Base-by-base conservation (phyloP, 2,113 vertebrate species). In the Equus przewalskii region DNA sequence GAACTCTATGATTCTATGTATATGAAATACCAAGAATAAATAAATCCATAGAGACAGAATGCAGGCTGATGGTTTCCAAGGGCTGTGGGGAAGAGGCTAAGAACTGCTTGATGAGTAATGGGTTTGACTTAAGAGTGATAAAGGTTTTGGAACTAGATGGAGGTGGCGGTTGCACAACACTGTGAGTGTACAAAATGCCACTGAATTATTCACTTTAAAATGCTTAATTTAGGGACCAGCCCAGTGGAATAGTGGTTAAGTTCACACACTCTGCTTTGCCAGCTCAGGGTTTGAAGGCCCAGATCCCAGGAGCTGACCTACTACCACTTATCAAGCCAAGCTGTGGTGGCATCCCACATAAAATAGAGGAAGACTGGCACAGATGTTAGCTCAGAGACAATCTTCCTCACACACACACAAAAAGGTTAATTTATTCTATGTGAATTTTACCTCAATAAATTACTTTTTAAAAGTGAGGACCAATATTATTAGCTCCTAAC, bases 171-270 rank as follows among this genome's bases (percentile, higher is more conserved):
- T 75, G 21, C 6, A 7, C 1, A 19, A 26, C n/a, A 73, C 19
- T 2, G 0, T 44, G 56, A 75, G 65, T 36, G 24, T 69, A 84
- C 79, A 58, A 83, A 90, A 58, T 18, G 16, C 78, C 28, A 46
- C 58, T 33, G 92, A 94, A 75, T 62, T 26, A n/a, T 4, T 83
- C 5, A 26, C 56, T 49, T 70, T 72, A 84, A 97, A 93, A 89
- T 75, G 19, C 6, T 30, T 76, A 33, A 70, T 64, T 88, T 49
- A 91, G 36, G 36, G 36, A 41, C 36, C 36, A 41, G 36, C 36
- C 36, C 36, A 41, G 36, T 41, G 36, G 36, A 41, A 41, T 41
- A 41, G 36, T 41, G 36, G 36, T 41, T 41, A 41, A 41, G 36
- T 41, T 41, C 36, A 41, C 36, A 41, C 36, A 41, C 36, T 41